These are phyloP conservation scores for Erythrolamprus reginae DNA, from an alignment of 2,113 vertebrate species.

Conservation along the genomic window DNA sequence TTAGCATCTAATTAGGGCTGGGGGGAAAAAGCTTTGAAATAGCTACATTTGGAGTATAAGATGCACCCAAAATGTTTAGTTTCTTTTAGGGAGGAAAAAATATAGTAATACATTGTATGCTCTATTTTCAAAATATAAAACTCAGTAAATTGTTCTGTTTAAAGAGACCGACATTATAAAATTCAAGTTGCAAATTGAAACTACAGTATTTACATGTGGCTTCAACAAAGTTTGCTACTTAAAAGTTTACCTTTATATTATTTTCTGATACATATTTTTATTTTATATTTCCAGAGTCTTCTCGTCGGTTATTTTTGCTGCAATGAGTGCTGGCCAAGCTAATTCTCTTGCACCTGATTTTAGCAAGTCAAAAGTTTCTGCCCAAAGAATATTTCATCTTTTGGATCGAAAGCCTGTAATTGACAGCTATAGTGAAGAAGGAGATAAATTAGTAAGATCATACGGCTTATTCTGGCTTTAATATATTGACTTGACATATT, in stretches of 20 bases:
- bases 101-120: not conserved
- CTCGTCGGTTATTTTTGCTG: conserved; percentile 49
- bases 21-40: no score
- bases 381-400: conserved; percentile 61
- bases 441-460: conserved; percentile 60
- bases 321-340: conserved; percentile 58
- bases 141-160: not conserved
- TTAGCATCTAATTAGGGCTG: no score
- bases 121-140: not conserved
- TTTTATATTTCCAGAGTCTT: conserved; percentile 53
- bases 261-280: not conserved
- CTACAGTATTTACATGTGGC: not conserved
- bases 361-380: conserved; percentile 56
- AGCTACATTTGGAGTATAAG: no score
- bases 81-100: no score
- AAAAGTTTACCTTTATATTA: not conserved
- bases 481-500: not conserved
- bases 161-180: not conserved
- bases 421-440: conserved; percentile 62
- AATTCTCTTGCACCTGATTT: conserved; percentile 61
- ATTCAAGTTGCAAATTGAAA: not conserved
- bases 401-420: conserved; percentile 57
- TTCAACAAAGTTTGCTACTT: not conserved
- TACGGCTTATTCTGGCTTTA: not conserved
- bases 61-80: no score